These are phyloP conservation scores for Myrmecophaga tridactyla DNA, from an alignment of 2,113 vertebrate genomes.

Conservation along the genomic window DNA sequence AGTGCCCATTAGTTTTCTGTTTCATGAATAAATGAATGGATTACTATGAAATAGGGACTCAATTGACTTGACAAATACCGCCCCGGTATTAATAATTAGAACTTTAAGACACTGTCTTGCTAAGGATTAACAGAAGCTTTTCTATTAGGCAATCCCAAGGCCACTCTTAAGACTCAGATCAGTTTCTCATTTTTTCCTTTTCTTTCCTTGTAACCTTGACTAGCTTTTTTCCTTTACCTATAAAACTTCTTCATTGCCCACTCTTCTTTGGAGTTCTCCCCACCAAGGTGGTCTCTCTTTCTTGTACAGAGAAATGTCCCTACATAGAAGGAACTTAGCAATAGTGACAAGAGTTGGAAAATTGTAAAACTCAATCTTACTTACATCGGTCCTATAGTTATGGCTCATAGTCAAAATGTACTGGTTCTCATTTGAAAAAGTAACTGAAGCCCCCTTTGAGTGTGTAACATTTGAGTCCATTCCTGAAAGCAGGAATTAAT, in stretches of 20 bases:
- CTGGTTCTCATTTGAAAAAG: background rate
- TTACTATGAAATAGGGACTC: background rate
- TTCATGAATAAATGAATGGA: background rate
- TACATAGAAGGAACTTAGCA: background rate
- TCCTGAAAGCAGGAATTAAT: background rate
- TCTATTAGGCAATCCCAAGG: no score
- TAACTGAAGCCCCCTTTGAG: background rate
- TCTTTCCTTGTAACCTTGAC: background rate
- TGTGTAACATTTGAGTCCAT: background rate
- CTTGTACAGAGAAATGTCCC: background rate
- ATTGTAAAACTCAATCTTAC: background rate
- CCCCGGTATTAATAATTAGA: background rate
- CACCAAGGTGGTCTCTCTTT: background rate
- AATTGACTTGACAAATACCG: background rate
- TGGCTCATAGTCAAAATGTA: background rate
- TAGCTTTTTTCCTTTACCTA: background rate
- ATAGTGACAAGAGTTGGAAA: background rate
- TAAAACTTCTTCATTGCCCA: background rate
- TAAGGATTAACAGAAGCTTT: background rate
- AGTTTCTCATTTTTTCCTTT: background rate
- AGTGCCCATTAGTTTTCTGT: background rate
- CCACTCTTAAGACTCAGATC: background rate
- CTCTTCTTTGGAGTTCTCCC: background rate
- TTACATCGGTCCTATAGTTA: background rate
- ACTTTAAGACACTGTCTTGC: background rate